These are phyloP conservation scores for Orthochromis malagaraziensis DNA, from an alignment of 2,113 vertebrate genomes.

Conservation along the genomic window DNA sequence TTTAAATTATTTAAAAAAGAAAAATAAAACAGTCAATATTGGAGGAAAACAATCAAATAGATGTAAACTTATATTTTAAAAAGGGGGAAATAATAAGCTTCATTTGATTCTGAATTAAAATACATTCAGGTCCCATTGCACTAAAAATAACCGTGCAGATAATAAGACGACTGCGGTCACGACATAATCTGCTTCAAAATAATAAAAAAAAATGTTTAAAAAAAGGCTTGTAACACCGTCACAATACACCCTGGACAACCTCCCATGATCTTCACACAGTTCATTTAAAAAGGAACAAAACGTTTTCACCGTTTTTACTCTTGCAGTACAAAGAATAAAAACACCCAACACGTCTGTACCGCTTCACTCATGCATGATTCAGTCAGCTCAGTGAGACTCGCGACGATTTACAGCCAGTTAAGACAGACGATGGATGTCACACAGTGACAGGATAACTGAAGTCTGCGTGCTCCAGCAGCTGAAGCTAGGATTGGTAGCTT, in stretches of 20 bases:
- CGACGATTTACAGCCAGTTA: conserved; percentile 67
- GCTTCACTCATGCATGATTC: conserved; percentile 71
- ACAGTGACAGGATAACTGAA: conserved; percentile 83
- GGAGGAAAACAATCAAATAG: not conserved
- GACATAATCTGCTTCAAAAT: not conserved
- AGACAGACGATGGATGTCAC: conserved; percentile 81
- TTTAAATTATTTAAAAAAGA: not conserved
- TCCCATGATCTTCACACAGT: not conserved
- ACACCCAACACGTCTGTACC: conserved; percentile 22
- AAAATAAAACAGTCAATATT: not conserved
- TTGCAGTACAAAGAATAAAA: conserved; percentile 20
- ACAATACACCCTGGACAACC: not conserved
- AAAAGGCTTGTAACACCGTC: not conserved
- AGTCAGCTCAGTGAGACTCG: conserved; percentile 69
- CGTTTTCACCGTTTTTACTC: not conserved
- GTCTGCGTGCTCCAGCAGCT: conserved; percentile 48
- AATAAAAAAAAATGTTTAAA: not conserved
- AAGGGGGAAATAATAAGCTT: not conserved
- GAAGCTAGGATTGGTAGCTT: not conserved
- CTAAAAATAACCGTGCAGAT: too few relatives aligned
- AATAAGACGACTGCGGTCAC: not conserved
- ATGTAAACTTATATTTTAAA: not conserved
- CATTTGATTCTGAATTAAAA: not conserved
- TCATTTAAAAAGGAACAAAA: conserved; percentile 21
- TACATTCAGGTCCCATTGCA: not conserved